phyloP scores from a whole-genome alignment of 2,113 vertebrate genomes.

The Tretioscincus oriximinensis region DNA sequence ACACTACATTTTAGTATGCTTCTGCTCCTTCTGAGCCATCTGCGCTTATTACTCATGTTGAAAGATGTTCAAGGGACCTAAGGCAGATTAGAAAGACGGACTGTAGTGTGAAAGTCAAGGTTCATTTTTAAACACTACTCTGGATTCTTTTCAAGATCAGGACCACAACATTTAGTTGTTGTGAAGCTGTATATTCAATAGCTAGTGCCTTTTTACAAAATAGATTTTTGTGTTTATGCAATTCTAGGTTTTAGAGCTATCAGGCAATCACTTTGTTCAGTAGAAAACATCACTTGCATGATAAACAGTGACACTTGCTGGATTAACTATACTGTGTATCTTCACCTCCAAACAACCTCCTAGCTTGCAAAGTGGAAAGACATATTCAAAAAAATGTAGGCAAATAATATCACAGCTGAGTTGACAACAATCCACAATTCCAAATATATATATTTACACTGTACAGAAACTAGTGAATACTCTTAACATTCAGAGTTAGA shows the following conservation, averaged over 20 bases:
- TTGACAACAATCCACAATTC: no score
- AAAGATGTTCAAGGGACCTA: not conserved
- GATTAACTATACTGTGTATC: not conserved
- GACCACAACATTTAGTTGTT: not conserved
- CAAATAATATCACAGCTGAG: no score
- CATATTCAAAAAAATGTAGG: no score
- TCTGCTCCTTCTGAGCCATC: no score
- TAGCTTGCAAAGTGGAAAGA: no score
- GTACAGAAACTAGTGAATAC: no score
- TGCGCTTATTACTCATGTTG: not conserved
- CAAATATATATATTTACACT: no score
- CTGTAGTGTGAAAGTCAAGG: not conserved
- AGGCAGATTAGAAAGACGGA: not conserved
- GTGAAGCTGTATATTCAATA: not conserved
- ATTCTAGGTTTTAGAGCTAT: not conserved
- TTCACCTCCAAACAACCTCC: no score
- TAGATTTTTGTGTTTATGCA: not conserved
- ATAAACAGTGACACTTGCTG: not conserved
- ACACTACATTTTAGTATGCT: not conserved
- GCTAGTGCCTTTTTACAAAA: not conserved
- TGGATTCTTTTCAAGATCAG: not conserved
- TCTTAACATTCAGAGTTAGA: no score
- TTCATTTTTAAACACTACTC: not conserved
- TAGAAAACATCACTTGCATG: not conserved
- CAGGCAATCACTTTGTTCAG: not conserved